These are phyloP conservation scores for Aramus guarauna DNA, from an alignment of 2,113 vertebrate species.

Conservation along the genomic window DNA sequence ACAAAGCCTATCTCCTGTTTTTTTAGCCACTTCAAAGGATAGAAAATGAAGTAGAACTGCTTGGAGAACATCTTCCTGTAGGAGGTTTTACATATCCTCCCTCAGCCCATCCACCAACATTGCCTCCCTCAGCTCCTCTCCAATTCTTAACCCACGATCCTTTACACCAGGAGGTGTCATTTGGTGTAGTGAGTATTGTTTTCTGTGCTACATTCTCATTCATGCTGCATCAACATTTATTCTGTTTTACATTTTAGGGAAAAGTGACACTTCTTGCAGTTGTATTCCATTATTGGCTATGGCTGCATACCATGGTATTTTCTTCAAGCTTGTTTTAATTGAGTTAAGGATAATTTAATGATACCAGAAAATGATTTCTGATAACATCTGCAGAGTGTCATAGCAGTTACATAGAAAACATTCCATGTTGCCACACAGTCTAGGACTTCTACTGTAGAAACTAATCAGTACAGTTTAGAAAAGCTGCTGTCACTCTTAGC, in stretches of 20 bases:
- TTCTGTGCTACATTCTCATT: not conserved
- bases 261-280: not conserved
- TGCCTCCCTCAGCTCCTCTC: conserved; percentile 90
- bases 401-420: not conserved
- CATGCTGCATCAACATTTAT: not conserved
- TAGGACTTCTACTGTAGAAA: not conserved
- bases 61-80: conserved; percentile 93
- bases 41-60: conserved; percentile 94
- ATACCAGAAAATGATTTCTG: not conserved
- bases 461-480: not conserved
- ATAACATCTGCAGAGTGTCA: not conserved
- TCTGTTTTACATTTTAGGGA: not conserved
- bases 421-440: not conserved
- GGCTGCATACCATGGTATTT: not conserved
- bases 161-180: conserved; percentile 91
- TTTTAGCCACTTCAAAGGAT: conserved; percentile 93
- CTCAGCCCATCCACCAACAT: conserved; percentile 85
- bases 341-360: not conserved
- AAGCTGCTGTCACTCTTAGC: not conserved
- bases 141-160: conserved; percentile 95
- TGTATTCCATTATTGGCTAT: not conserved
- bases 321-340: not conserved
- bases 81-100: conserved; percentile 90
- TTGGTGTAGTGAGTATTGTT: conserved; percentile 86
- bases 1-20: not conserved